These are phyloP conservation scores for Piezodorus guildinii DNA, from an alignment of 1,140 invertebrate species.

Conservation along the genomic window DNA sequence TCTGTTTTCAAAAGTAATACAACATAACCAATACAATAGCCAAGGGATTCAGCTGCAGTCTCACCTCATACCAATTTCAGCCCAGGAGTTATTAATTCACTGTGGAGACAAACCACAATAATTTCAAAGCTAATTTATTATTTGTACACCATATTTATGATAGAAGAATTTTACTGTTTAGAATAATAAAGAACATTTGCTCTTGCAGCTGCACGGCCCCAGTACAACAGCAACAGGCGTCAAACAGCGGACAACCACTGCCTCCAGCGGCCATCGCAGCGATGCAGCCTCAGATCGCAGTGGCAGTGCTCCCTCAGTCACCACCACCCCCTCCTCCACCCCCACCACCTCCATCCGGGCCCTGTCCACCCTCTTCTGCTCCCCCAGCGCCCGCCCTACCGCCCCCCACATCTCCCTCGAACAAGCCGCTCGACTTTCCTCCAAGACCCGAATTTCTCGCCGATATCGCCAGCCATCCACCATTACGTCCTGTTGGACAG, in stretches of 20 bases:
- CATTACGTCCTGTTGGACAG: constrained; percentile 25
- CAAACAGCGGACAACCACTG: constrained; percentile 30
- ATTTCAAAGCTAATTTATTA: no score
- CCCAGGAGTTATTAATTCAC: no score
- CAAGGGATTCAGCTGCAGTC: no score
- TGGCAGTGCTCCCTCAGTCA: constrained; percentile 46
- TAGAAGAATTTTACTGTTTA: no score
- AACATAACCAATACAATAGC: no score
- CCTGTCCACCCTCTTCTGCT: constrained; percentile 24
- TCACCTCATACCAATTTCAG: no score
- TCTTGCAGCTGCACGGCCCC: constrained; percentile 32
- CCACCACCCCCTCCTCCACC: constrained; percentile 27
- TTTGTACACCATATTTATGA: no score
- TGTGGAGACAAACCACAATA: no score
- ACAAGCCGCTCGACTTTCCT: constrained; percentile 35
- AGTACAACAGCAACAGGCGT: constrained; percentile 33
- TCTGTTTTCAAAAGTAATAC: no score
- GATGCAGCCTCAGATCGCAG: constrained; percentile 52
- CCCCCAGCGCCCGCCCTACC: constrained; percentile 30
- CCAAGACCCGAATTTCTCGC: constrained; percentile 40
- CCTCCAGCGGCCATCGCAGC: constrained; percentile 41
- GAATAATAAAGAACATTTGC: no score
- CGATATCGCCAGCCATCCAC: constrained; percentile 30
- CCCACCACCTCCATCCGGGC: constrained; percentile 36
- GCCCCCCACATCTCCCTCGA: constrained; percentile 31